These are phyloP conservation scores for Amniataba percoides DNA, from an alignment of 2,797 vertebrate genomes.

Conservation along the genomic window DNA sequence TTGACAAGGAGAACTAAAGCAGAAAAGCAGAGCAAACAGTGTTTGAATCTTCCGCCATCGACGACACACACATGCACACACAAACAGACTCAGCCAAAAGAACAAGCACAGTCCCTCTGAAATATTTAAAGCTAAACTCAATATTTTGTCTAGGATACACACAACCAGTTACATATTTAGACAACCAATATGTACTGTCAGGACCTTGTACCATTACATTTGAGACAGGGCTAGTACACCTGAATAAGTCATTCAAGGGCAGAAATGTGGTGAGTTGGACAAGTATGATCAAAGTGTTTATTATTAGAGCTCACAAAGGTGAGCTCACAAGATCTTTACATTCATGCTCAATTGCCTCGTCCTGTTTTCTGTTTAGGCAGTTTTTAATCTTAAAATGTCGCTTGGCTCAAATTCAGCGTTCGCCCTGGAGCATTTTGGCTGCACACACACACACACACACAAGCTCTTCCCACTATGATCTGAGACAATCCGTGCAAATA, in stretches of 20 bases:
- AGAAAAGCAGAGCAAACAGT: conserved; percentile 63
- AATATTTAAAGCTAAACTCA: conserved; percentile 18
- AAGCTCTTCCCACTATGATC: conserved; percentile 48
- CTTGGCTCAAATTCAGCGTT: conserved; percentile 26
- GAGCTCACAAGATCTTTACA: conserved; percentile 22
- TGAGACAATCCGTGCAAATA: conserved; percentile 56
- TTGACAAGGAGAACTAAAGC: conserved; percentile 88
- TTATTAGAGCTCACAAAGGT: background rate
- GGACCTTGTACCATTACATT: background rate
- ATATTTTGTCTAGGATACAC: background rate
- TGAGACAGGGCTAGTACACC: background rate
- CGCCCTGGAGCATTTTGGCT: conserved; percentile 35
- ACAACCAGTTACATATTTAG: conserved; percentile 3
- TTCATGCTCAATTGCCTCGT: background rate
- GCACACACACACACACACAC: conserved; percentile 23
- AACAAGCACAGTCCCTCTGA: background rate
- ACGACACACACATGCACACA: conserved; percentile 9
- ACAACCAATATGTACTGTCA: background rate
- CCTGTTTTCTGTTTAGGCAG: background rate
- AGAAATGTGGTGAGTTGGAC: background rate
- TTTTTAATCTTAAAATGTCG: conserved; percentile 6
- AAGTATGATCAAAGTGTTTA: background rate
- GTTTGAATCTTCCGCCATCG: conserved; percentile 51
- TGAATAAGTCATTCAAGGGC: background rate
- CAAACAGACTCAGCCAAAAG: background rate